These are phyloP conservation scores for Ectemnius cavifrons DNA, from an alignment of 2,888 invertebrate species.

Conservation along the genomic window DNA sequence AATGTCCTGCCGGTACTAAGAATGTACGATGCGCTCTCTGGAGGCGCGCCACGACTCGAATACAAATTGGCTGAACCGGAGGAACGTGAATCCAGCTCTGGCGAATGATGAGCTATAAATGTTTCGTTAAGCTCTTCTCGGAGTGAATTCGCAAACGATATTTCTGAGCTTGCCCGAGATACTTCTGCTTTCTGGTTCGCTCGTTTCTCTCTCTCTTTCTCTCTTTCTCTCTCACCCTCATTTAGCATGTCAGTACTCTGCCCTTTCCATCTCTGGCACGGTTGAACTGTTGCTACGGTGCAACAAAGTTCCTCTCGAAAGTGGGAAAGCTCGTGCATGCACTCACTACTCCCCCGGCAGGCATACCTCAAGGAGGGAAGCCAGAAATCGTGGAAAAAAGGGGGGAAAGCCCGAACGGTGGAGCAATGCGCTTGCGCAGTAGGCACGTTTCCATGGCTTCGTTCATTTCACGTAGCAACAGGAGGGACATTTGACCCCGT, in stretches of 20 bases:
- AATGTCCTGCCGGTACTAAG: constrained; percentile 37
- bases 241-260: too few relatives aligned
- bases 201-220: too few relatives aligned
- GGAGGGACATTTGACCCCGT: constrained; percentile 70
- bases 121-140: too few relatives aligned
- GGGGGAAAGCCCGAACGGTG: constrained; percentile 41
- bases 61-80: constrained; percentile 34
- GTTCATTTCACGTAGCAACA: constrained; percentile 67
- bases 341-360: not conserved
- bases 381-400: constrained; percentile 57
- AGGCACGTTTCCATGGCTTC: constrained; percentile 66
- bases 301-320: constrained; percentile 16
- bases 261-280: too few relatives aligned
- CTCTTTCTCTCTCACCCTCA: too few relatives aligned
- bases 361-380: constrained; percentile 18
- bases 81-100: constrained; percentile 19
- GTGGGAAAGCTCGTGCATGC: constrained; percentile 44
- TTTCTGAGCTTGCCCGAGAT: not conserved
- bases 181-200: not conserved
- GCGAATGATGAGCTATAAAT: constrained; percentile 2
- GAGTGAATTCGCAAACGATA: constrained; percentile 12
- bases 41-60: constrained; percentile 33
- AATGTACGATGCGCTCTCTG: constrained; percentile 44
- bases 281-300: too few relatives aligned
- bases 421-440: constrained; percentile 59